These are phyloP conservation scores for Agonopterix alstromeriana DNA, from an alignment of 2,888 invertebrate species.

Conservation along the genomic window DNA sequence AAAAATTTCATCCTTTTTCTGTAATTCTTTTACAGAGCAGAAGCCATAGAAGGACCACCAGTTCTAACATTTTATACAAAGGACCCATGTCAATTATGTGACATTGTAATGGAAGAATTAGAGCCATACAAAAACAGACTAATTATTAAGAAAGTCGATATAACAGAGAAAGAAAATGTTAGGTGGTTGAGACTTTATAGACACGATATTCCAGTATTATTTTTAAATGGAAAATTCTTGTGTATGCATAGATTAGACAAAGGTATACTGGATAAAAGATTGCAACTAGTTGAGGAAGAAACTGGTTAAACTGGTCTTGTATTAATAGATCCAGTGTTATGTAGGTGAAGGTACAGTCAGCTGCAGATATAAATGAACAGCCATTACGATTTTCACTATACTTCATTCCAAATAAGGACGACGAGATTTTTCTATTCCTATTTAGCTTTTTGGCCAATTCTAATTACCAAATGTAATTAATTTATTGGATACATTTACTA, in stretches of 20 bases:
- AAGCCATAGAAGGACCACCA: conserved; percentile 66
- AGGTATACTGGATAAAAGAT: conserved; percentile 69
- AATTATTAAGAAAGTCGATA: conserved; percentile 84
- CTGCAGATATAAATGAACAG: too few species aligned
- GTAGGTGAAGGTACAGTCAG: too few species aligned
- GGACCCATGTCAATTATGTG: conserved; percentile 88
- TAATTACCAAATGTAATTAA: too few species aligned
- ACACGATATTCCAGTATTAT: conserved; percentile 92
- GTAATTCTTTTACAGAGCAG: conserved; percentile 53
- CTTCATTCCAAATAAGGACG: too few species aligned
- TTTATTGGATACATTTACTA: too few species aligned
- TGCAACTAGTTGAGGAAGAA: conserved; percentile 55
- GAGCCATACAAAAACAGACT: conserved; percentile 77
- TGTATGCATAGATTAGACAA: conserved; percentile 85
- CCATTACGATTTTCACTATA: too few species aligned
- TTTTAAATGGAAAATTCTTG: conserved; percentile 87
- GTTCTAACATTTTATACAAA: conserved; percentile 88
- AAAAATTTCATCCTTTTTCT: conserved; percentile 13
- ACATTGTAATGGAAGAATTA: conserved; percentile 83
- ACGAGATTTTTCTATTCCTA: too few species aligned
- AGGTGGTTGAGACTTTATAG: conserved; percentile 84
- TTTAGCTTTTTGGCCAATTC: too few species aligned
- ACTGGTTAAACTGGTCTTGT: background rate
- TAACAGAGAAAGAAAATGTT: conserved; percentile 83
- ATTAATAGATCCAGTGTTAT: too few species aligned